Conservation (phyloP, 2,797 vertebrate genomes). For the Austrolebias charrua region DNA sequence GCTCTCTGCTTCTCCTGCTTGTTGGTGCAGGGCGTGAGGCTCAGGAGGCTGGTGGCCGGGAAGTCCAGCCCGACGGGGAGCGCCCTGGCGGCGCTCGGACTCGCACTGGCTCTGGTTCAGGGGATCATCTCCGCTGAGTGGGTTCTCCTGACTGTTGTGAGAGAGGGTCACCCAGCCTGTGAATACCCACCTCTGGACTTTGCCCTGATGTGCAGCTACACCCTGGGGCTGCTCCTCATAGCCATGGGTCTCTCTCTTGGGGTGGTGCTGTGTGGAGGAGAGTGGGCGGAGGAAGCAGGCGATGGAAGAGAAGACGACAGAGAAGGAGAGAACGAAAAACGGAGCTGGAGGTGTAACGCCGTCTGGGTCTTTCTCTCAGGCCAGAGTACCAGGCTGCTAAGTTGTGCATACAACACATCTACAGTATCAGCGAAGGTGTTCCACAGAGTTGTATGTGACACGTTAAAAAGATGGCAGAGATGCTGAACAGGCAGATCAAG, state of each 20-base stretch:
- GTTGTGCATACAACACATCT: too few species aligned
- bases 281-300: slow-evolving; percentile 73
- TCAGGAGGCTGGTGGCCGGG: slow-evolving; percentile 85
- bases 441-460: too few species aligned
- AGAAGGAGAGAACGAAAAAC: slow-evolving; percentile 68
- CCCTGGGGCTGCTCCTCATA: slow-evolving; percentile 86
- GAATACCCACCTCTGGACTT: slow-evolving; percentile 94
- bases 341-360: slow-evolving; percentile 90
- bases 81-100: slow-evolving; percentile 81
- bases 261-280: slow-evolving; percentile 90
- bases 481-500: too few species aligned
- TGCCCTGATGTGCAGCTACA: slow-evolving; percentile 89
- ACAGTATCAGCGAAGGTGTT: too few species aligned
- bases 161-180: slow-evolving; percentile 89
- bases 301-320: slow-evolving; percentile 64
- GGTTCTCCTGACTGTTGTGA: slow-evolving; percentile 90
- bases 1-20: slow-evolving; percentile 95
- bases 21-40: slow-evolving; percentile 89
- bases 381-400: too few species aligned
- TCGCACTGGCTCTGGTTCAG: slow-evolving; percentile 90
- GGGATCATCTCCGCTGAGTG: slow-evolving; percentile 93
- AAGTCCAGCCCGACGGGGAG: slow-evolving; percentile 80
- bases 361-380: slow-evolving; percentile 91
- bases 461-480: too few species aligned
- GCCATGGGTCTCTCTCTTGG: slow-evolving; percentile 84